Evolutionary conservation across 2,113 vertebrate species (phyloP).

Genomic region (Trematocara zebra): DNA sequence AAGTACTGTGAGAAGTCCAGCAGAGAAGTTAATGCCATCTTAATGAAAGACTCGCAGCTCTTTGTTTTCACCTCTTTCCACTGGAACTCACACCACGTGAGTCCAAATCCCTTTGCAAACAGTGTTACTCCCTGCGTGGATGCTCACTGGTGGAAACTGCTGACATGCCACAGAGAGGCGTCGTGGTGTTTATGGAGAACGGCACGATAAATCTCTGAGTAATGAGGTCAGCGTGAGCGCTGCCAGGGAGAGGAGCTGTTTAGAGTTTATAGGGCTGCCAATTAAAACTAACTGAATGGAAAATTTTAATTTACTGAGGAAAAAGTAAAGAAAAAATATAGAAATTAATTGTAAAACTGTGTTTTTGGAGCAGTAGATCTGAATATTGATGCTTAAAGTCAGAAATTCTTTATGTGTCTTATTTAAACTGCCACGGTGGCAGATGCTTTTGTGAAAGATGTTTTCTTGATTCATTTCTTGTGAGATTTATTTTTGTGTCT

Average conservation of each 20-base stretch:
- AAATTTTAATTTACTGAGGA: neutral
- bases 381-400: neutral
- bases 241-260: neutral
- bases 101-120: neutral
- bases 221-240: neutral
- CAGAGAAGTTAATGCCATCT: conserved; percentile 10
- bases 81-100: neutral
- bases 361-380: neutral
- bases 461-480: neutral
- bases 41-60: conserved; percentile 19
- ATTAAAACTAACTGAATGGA: rapidly evolving
- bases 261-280: neutral
- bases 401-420: rapidly evolving
- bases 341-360: neutral
- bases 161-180: neutral
- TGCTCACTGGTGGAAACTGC: neutral
- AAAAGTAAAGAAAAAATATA: neutral
- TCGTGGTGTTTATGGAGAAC: neutral
- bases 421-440: rapidly evolving
- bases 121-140: neutral
- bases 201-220: neutral
- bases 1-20: conserved; percentile 76
- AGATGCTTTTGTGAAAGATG: neutral
- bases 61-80: neutral
- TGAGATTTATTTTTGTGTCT: neutral